Evolutionary conservation across 2,113 vertebrate genomes (phyloP), one percentile per base, ranked within the genome.

Genomic region (Choloepus hoffmanni): DNA sequence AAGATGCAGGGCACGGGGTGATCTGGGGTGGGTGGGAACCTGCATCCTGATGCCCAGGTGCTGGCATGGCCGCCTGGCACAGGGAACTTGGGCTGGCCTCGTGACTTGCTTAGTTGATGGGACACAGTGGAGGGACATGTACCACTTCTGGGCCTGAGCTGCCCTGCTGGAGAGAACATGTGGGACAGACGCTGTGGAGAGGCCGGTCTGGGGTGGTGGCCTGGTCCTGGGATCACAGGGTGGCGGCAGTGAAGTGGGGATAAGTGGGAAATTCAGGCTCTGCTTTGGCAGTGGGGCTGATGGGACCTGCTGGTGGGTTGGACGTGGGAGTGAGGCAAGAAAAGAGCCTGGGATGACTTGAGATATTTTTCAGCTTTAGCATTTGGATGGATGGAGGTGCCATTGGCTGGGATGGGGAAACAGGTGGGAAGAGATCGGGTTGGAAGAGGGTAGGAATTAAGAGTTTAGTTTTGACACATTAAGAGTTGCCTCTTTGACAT

Each of bases 1-100:
- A 50, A 36, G 72, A 14, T 16, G 14, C 14, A 13, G 81, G 40
- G 21, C 28, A 33, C 13, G 15, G 30, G 73, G 30, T 3, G 26
- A 50, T 30, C 48, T 8, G 24, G 26, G 43, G 45, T 4, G 5
- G 73, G 73, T 43, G 26, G 73, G 73, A 33, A 33, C 63, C 73
- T 19, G 30, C 7, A 1, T 68, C 36, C 15, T 2, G 23, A n/a
- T 0, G 1, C 15, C 82, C 30, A 45, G 7, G 23, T 9, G 14
- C 16, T 3, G 2, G 13, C 15, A 26, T 23, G 28, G 43, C 36
- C 2, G 33, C 68, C 68, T 74, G 2, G 21, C 19, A 4, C 10
- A 19, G 7, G 21, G 53, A 26, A 3, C 3, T 30, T 58, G 78
- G 65, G 30, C 10, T 14, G 65, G 40, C 78, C 43, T 7, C 12